phyloP scores from a whole-genome alignment of 2,113 vertebrate species.

The Dasyprocta punctata region DNA sequence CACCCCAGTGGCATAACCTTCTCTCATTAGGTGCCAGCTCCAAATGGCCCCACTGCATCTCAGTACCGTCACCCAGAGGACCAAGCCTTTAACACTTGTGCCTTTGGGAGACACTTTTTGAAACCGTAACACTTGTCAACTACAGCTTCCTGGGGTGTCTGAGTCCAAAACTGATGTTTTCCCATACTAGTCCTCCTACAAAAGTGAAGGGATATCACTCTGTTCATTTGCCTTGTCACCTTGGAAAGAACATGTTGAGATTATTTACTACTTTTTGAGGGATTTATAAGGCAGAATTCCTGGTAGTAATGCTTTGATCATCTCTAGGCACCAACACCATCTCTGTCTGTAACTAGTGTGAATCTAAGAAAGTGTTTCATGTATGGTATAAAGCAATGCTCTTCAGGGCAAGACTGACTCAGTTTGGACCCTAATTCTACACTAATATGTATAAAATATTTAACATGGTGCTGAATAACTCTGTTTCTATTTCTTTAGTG shows the following conservation, averaged over 20 bases:
- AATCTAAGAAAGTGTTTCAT: not conserved
- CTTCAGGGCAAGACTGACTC: not conserved
- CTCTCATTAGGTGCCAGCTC: not conserved
- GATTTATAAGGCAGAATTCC: not conserved
- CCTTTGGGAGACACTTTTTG: not conserved
- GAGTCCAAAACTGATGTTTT: not conserved
- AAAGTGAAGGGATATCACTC: not conserved
- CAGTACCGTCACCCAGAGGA: not conserved
- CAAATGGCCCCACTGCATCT: not conserved
- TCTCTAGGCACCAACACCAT: not conserved
- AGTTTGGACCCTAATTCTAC: not conserved
- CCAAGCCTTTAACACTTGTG: not conserved
- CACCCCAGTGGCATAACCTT: not conserved
- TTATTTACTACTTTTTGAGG: not conserved
- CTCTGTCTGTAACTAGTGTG: not conserved
- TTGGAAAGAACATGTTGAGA: not conserved
- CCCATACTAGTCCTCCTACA: not conserved
- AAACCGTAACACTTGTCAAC: not conserved
- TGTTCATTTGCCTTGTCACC: not conserved
- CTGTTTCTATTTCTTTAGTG: not conserved
- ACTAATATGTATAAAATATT: not conserved
- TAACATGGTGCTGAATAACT: not conserved
- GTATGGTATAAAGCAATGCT: not conserved
- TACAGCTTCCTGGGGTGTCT: not conserved
- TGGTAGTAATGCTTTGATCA: not conserved